A percentile compares a stretch with the other conserved stretches of the same genome.
These are phyloP conservation scores for Gisinianus flammeolus DNA, from an alignment of 2,888 invertebrate genomes.

Conservation along the genomic window DNA sequence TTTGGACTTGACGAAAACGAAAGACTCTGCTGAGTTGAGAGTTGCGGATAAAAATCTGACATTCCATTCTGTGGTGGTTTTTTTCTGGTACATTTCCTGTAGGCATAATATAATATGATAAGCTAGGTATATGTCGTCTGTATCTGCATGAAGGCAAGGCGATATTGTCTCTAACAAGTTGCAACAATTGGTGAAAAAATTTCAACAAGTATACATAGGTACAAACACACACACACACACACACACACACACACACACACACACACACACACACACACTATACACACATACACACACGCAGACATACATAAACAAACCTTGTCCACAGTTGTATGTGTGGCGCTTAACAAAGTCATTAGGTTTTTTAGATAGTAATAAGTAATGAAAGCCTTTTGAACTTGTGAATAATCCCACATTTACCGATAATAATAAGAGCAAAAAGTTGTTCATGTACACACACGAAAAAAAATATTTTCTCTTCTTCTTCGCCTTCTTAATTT, in stretches of 20 bases:
- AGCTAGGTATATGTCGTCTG: no score
- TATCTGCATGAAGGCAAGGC: no score
- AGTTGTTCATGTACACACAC: background rate
- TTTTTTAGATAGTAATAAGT: background rate
- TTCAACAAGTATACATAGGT: no score
- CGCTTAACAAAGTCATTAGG: slow-evolving; percentile 29
- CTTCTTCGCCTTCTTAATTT: background rate
- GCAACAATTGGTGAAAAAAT: no score
- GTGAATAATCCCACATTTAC: background rate
- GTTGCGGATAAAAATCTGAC: background rate
- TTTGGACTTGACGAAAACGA: background rate
- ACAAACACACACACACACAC: no score
- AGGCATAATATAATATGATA: no score
- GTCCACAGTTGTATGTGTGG: background rate
- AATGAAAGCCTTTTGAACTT: slow-evolving; percentile 15
- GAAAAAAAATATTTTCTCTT: slow-evolving; percentile 19
- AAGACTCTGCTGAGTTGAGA: background rate
- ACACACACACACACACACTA: no score
- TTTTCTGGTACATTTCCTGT: background rate
- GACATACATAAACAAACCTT: no score
- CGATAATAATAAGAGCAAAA: slow-evolving; percentile 8
- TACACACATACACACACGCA: no score
- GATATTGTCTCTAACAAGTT: no score
- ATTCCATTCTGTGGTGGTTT: background rate
- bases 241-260: no score